Conservation (phyloP, 92 coral and sea anemone species). For the Pocillopora grandis region DNA sequence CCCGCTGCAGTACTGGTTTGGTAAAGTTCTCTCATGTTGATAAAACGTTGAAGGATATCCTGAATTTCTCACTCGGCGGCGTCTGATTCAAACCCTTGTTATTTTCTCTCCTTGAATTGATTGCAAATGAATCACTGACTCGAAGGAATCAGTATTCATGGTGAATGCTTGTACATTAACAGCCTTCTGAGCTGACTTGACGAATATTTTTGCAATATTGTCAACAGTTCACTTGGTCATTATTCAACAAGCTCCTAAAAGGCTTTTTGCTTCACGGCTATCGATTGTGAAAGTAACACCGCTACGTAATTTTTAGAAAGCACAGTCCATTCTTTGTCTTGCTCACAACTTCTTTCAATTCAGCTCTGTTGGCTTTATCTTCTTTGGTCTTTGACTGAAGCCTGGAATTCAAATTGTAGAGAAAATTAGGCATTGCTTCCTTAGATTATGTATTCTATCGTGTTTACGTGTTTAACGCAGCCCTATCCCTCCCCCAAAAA, state of each 20-base stretch:
- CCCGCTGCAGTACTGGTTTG: too few species aligned
- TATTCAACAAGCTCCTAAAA: neutral
- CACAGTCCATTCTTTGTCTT: constrained; percentile 63
- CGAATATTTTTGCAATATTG: neutral
- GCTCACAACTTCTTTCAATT: constrained; percentile 44
- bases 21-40: too few species aligned
- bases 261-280: neutral
- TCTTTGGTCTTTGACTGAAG: constrained; percentile 39
- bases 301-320: constrained; percentile 49
- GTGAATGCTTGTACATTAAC: neutral
- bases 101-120: neutral
- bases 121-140: neutral
- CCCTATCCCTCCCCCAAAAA: too few species aligned
- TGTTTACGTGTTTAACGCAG: too few species aligned
- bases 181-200: neutral
- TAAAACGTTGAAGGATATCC: too few species aligned
- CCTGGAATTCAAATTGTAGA: constrained; percentile 7
- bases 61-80: too few species aligned
- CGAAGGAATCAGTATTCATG: neutral
- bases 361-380: constrained; percentile 17
- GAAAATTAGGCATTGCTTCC: neutral
- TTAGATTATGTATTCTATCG: too few species aligned
- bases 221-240: neutral
- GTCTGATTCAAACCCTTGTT: neutral
- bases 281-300: neutral